Base-by-base conservation (phyloP, 2,113 vertebrate species). In the Sardina pilchardus region DNA sequence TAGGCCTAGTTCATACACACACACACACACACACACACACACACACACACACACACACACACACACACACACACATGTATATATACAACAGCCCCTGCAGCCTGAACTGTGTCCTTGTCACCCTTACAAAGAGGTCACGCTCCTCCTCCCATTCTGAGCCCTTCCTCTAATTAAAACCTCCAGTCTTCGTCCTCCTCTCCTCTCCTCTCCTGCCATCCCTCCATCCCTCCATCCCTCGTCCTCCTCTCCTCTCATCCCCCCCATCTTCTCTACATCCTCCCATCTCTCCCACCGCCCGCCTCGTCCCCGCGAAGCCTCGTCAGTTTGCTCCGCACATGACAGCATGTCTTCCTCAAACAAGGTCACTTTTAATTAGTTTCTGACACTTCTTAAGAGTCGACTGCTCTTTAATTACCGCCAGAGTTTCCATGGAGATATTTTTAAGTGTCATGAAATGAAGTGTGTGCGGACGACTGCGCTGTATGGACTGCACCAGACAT, bases 341-440 rank as follows among this genome's bases (percentile, higher is more conserved):
- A 26, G 30, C 63, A 71, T 34, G 63, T 71, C 26, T 71, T 71
- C 63, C 26, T 71, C 34, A 71, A 71, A 71, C n/a, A 16, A 71
- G 63, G 63, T 71, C 63, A 71, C n/a, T 71, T 71, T 71, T 71
- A 71, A 71, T 71, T 34, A 71, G 63, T 34, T 71, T 71, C 63
- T 34, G 34, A 26, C 9, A 34, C 26, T 30, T 71, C 63, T 30
- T 71, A 30, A 71, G 34, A 71, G 39, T 26, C 10, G 8, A 9
- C 63, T 71, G 63, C 63, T 14, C 9, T 71, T 71, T 71, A 71
- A 71, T 71, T 71, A 71, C 63, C 30, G 9, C 63, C 63, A 16
- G 26, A 10, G 63, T 71, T 71, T 30, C 63, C n/a, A 71, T 30
- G 63, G 63, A 30, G 63, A 71, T 71, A 71, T 34, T 71, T 24